Evolutionary conservation across 2,888 invertebrate genomes (phyloP).

Genomic region (Diaprepes abbreviatus): DNA sequence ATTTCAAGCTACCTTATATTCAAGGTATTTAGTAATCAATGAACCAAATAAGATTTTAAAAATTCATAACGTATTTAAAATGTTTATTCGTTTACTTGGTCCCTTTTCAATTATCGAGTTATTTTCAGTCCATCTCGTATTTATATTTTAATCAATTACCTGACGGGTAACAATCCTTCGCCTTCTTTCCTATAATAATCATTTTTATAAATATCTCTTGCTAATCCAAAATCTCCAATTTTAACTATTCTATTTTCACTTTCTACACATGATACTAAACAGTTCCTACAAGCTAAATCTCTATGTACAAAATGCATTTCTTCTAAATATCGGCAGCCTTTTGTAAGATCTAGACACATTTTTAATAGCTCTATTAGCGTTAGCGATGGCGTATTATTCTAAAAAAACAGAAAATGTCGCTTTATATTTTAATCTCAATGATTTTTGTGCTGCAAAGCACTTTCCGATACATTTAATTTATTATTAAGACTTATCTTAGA

Average conservation of each 20-base stretch:
- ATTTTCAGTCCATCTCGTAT: no score
- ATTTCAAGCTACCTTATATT: no score
- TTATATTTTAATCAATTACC: constrained; percentile 43
- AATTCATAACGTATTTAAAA: no score
- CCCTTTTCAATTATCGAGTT: no score
- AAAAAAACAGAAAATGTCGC: constrained; percentile 17
- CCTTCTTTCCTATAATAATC: constrained; percentile 98
- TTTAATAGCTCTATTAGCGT: constrained; percentile 87
- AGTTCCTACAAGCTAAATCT: constrained; percentile 96
- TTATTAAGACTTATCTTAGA: no score
- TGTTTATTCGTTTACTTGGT: no score
- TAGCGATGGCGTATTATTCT: constrained; percentile 70
- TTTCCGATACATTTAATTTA: no score
- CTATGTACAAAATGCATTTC: constrained; percentile 98
- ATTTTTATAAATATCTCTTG: constrained; percentile 96
- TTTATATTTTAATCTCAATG: no score
- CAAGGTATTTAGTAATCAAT: no score
- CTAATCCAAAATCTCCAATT: constrained; percentile 97
- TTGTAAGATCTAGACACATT: constrained; percentile 96
- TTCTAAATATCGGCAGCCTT: constrained; percentile 95
- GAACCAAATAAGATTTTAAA: no score
- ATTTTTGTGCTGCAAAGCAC: no score
- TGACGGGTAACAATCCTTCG: constrained; percentile 89
- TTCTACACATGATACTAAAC: constrained; percentile 84
- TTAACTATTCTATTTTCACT: constrained; percentile 86